Evolutionary conservation across 1,140 invertebrate species (phyloP), one percentile per base, ranked within the genome.

Genomic region (Saccostrea echinata): DNA sequence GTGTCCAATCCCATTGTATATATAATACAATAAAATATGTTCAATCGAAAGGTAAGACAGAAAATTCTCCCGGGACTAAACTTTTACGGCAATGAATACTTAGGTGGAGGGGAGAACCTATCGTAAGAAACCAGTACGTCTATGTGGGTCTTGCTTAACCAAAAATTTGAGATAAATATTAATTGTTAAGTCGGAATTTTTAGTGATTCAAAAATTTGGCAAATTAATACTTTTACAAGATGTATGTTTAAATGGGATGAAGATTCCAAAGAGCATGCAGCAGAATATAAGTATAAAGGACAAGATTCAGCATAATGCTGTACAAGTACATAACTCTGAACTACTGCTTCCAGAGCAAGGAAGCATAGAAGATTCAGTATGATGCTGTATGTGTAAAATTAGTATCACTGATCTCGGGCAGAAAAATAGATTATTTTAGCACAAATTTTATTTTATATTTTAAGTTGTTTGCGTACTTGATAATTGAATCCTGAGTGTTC

Each of bases 81-180:
- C 95, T 98, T 99, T 95, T 99, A 99, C 96, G 98, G 98, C 11
- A 97, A 98, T 94, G 97, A 97, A 91, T 98, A 97, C 92, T 97
- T 96, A 0, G 96, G 96, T 1, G 96, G 97, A 90, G 97, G 27
- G 97, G 97, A 9, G 97, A 97, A 53, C 96, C 98, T 1, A 97
- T 99, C 91, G 93, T 98, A 27, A 97, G 97, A 18, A 95, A 96
- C 51, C 96, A 98, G 92, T 98, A 97, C 95, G 95, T 98, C 76
- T 96, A 13, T 55, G 53, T 3, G 18, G 53, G 53, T 55, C 18
- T 1, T 0, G 18, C 1, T 55, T 12, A 52, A 8, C 6, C 12
- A 52, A 8, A 4, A 12, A 52, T 8, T 12, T 4, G 4, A 8
- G 4, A 12, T 4, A 8, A 8, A 12, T 52, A 52, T 4, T 52